These are phyloP conservation scores for Polydesmus complanatus DNA, from an alignment of 2,888 invertebrate genomes.

Conservation along the genomic window DNA sequence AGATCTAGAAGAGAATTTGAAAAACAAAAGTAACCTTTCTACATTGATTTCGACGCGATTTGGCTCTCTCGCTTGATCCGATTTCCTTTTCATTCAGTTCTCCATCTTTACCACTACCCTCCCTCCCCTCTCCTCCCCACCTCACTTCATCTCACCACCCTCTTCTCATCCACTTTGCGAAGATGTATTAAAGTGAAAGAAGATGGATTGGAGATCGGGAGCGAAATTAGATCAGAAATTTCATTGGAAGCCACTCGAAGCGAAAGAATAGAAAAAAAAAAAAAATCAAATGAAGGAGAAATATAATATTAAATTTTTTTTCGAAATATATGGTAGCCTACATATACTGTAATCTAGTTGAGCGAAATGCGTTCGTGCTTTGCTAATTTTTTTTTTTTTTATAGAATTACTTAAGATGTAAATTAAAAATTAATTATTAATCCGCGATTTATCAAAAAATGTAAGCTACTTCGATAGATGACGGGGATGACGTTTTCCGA, in stretches of 20 bases:
- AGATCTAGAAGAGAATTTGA: background rate
- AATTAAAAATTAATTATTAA: no score
- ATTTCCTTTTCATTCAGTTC: background rate
- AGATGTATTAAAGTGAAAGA: background rate
- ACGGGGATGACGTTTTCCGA: no score
- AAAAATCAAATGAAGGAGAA: background rate
- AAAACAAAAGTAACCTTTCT: background rate
- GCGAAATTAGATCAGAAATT: background rate
- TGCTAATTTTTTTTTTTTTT: no score
- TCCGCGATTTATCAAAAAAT: no score
- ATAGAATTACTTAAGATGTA: no score
- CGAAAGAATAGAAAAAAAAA: background rate
- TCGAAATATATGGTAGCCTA: no score
- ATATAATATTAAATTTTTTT: no score
- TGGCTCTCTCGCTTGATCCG: background rate
- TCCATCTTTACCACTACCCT: background rate
- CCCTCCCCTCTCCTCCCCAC: background rate
- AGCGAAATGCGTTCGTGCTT: no score
- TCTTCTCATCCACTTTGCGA: background rate
- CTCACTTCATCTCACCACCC: background rate
- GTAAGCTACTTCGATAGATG: no score
- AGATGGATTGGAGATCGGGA: no score
- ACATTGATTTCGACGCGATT: background rate
- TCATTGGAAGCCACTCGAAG: background rate
- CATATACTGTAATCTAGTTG: no score